A percentile compares a stretch with the other conserved stretches of the same genome.
These are phyloP conservation scores for Tetrax tetrax DNA, from an alignment of 2,113 vertebrate genomes.

Conservation along the genomic window DNA sequence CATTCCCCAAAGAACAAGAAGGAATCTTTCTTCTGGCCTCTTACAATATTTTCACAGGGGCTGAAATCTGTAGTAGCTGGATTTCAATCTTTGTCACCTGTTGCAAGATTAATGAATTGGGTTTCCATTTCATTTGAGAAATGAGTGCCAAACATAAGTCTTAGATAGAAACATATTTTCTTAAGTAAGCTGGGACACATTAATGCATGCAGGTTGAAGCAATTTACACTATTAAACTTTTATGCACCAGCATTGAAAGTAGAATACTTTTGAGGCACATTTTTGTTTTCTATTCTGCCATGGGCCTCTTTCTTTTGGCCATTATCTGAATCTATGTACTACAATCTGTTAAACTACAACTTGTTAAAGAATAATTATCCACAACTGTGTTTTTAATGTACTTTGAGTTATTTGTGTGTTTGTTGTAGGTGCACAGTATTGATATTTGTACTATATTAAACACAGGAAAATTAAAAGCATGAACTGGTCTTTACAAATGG, in stretches of 20 bases:
- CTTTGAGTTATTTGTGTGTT: neutral
- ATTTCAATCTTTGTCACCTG: neutral
- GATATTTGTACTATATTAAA: neutral
- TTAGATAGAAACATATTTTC: neutral
- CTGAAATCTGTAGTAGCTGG: neutral
- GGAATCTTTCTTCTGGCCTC: neutral
- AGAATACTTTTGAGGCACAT: neutral
- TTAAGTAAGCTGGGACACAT: neutral
- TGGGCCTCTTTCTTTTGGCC: neutral
- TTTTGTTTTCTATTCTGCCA: neutral
- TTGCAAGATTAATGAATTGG: neutral
- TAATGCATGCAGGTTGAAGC: neutral
- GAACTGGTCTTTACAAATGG: neutral
- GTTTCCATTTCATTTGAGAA: neutral
- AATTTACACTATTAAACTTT: neutral
- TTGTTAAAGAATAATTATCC: slow-evolving; percentile 21
- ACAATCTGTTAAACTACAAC: neutral
- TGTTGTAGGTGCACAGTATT: neutral
- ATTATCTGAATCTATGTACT: neutral
- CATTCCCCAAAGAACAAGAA: neutral
- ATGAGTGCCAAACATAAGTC: neutral
- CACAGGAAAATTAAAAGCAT: neutral
- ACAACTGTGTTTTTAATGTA: neutral
- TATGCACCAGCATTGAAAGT: neutral
- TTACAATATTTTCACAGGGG: neutral